Evolutionary conservation across 2,888 invertebrate genomes (phyloP), one percentile per base, ranked within the genome.

Genomic region (Phytoseiulus persimilis): DNA sequence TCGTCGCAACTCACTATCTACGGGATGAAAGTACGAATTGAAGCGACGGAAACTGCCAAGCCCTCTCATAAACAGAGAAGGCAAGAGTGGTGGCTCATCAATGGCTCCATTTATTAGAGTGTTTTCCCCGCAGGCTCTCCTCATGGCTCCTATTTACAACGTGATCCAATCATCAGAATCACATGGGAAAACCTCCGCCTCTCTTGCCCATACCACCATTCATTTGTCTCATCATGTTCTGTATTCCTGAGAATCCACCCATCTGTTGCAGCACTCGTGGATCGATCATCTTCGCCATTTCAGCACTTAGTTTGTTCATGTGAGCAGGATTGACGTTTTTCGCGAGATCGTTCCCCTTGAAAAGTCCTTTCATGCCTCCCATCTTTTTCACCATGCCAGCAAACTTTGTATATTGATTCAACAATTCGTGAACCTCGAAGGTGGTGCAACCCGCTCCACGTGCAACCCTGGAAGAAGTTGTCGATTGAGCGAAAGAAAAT

Each of bases 281-380:
- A 93, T 99, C 99, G 96, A 99, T 99, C 98, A 99, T 98, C 93
- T 97, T 98, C 9, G 99, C 98, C 98, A 99, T 99, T 94, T 99
- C 98, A 93, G 98, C 98, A 93, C 99, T 99, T 18, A 99, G 94
- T 93, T 98, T 98, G 0, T 97, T 97, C 98, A 99, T 99, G 94
- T 99, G 99, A 83, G 95, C 95, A 91, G 97, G 98, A 93, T 99
- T 99, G 0, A 99, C 98, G 93, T 99, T 99, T 93, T 98, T 99
- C 3, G 97, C 96, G 95, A 99, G 98, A 92, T 99, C 99, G 83
- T 99, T 99, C 93, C 93, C 94, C 92, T 98, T 99, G 93, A 99
- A 99, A 33, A 99, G 94, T 31, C 99, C 99, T 93, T 99, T 99
- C 91, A 99, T 99, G 90, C 99, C 99, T 90, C 99, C 99, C 99